Evolutionary conservation across 2,797 vertebrate genomes (phyloP), one percentile per base, ranked within the genome.

Genomic region (Orestias chungarensis): DNA sequence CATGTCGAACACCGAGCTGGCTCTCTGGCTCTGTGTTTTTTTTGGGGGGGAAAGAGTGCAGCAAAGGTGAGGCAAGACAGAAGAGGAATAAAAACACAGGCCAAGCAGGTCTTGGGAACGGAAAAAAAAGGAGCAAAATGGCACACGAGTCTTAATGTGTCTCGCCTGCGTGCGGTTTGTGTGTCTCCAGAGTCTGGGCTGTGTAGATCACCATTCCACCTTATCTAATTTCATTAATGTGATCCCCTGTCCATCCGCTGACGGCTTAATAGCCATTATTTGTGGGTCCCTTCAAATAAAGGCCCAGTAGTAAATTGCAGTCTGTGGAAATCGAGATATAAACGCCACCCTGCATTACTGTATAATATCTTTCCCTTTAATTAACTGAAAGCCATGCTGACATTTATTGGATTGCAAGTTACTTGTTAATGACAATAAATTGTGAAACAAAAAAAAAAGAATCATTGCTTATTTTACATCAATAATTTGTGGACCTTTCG

Each of bases 321-420:
- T 84, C 95, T 95, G 95, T 93, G 90, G 96, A 97, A 98, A 98
- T 96, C 95, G 96, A 97, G 95, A 95, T 96, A 96, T 97, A 97
- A 98, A 97, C 93, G 96, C 96, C 96, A 96, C 94, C 96, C 95
- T 94, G 95, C 95, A 95, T 97, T 97, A 97, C 95, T 94, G 93
- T 94, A 94, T 96, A 96, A 95, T 98, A 99, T 98, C 97, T 98
- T 96, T 96, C 95, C 96, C 97, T 98, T 99, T 99, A 98, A 98
- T 98, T 99, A 98, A 98, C 95, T 95, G 95, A 97, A 98, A 97
- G 96, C 94, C 94, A 96, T 96, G 94, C 95, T 96, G 97, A 97
- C 95, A 95, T 96, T 97, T 98, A 98, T 97, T 98, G 95, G 95
- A 96, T 96, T 94, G 92, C 95, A 95, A 96, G 94, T 97, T 97